Evolutionary conservation across 1,140 invertebrate genomes (phyloP), one percentile per base, ranked within the genome.

Genomic region (Nephotettix cincticeps): DNA sequence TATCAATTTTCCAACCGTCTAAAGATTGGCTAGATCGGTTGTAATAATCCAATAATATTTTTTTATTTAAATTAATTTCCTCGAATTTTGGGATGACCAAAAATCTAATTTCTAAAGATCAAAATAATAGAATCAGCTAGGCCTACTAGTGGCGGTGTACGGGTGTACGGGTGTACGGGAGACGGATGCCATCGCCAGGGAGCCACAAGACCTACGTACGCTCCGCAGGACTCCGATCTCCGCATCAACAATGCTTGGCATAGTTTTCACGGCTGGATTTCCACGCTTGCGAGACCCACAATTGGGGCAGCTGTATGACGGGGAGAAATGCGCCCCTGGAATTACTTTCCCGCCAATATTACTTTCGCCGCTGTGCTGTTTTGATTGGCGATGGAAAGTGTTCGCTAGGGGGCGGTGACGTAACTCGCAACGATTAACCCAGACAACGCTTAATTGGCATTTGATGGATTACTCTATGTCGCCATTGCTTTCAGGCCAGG

Each of bases 181-280:
- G n/a, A n/a, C n/a, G n/a, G n/a, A n/a, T n/a, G n/a, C n/a, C n/a
- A n/a, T n/a, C n/a, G n/a, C n/a, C n/a, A n/a, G n/a, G n/a, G n/a
- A n/a, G n/a, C n/a, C n/a, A n/a, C n/a, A n/a, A n/a, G n/a, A n/a
- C n/a, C n/a, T n/a, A n/a, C n/a, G n/a, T n/a, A n/a, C n/a, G n/a
- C n/a, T n/a, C n/a, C n/a, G n/a, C n/a, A n/a, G n/a, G 32, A 36
- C 56, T 6, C 56, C 4, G 4, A 6, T 61, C 21, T 6, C 9
- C 25, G 9, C 25, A 14, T 14, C 56, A 27, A 61, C 56, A 61
- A 61, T 61, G 56, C 56, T 13, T 61, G 56, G 56, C 56, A 61
- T 25, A 61, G 56, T 61, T 61, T 61, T 61, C 56, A 61, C 56
- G 56, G 56, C 13, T 61, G 56, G 56, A 61, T 61, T 61, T 61